Base-by-base conservation (phyloP, 2,888 invertebrate species). In the Allolobophora icterica region DNA sequence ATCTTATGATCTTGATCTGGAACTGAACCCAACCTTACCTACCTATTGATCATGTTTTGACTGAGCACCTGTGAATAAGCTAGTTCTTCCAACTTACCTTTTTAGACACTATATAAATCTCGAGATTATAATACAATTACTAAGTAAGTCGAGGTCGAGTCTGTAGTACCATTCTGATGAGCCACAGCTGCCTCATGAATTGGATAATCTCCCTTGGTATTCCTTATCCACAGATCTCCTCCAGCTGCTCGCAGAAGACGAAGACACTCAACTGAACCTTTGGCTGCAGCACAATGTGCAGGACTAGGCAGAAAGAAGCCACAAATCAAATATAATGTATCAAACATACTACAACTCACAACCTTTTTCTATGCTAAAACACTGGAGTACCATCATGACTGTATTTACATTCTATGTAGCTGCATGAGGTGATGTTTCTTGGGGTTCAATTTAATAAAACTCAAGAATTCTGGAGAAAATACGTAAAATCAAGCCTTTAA, bases 161-260 rank as follows among this genome's bases (percentile, higher is more conserved):
- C 71, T 30, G n/a, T 83, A 93, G 92, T 93, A 96, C 96, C 96
- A 92, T 97, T 97, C 92, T 98, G 96, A 0, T 99, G 98, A 0
- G 98, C 98, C 87, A 97, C 97, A 0, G 99, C 97, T 0, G 99
- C 99, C 96, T 99, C 99, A 95, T 99, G 99, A 40, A 99, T 96
- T 0, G 99, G 98, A 91, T 98, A 96, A 95, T 99, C 99, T 0
- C 99, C 99, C 2, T 98, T 97, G 95, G 99, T 99, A 83, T 84
- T 91, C 92, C 97, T 96, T 91, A 98, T 96, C 97, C 99, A 99
- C 89, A 99, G 96, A 95, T 99, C 98, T 0, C 98, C 98, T 35
- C 97, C 97, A 93, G 97, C 96, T 89, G 96, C 96, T 94, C 96
- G 96, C 45, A 98, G 96, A 93, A 97, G 96, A 93, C 97, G 97